A percentile compares a stretch with the other conserved stretches of the same genome.
These are phyloP conservation scores for Calliopsis andreniformis DNA, from an alignment of 1,140 invertebrate genomes.

Conservation along the genomic window DNA sequence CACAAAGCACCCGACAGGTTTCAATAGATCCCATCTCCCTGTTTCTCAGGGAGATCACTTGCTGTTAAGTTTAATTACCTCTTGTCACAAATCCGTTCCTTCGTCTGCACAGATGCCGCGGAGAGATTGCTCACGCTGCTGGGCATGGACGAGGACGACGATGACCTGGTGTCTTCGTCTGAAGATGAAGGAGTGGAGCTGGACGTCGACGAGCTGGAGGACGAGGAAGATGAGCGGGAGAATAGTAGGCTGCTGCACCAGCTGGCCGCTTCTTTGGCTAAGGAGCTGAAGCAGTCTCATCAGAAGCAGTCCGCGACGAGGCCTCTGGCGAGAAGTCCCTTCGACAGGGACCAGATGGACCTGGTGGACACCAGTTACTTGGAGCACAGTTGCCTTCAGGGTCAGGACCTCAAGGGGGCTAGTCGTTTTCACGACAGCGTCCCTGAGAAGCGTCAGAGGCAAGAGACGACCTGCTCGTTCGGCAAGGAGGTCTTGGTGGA, in stretches of 20 bases:
- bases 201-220: conserved; percentile 66
- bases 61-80: too few species aligned
- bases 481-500: conserved; percentile 11
- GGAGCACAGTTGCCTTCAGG: conserved; percentile 37
- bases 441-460: not conserved
- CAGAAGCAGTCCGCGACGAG: conserved; percentile 31
- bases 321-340: conserved; percentile 2
- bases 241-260: conserved; percentile 73
- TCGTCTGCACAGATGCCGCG: conserved; percentile 68
- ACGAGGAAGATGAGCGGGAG: conserved; percentile 62
- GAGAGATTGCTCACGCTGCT: conserved; percentile 74
- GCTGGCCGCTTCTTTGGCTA: conserved; percentile 70
- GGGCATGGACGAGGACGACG: conserved; percentile 68
- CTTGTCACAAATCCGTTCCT: not conserved
- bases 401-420: conserved; percentile 4
- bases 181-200: conserved; percentile 77
- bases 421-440: not conserved
- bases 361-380: conserved; percentile 50
- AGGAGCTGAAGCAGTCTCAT: conserved; percentile 70
- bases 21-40: too few species aligned
- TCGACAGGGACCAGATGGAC: conserved; percentile 24
- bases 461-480: not conserved
- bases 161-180: conserved; percentile 69
- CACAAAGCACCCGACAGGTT: too few species aligned
- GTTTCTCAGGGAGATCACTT: too few species aligned